Evolutionary conservation across 2,113 vertebrate genomes (phyloP), one percentile per base, ranked within the genome.

Genomic region (Rallus limicola): DNA sequence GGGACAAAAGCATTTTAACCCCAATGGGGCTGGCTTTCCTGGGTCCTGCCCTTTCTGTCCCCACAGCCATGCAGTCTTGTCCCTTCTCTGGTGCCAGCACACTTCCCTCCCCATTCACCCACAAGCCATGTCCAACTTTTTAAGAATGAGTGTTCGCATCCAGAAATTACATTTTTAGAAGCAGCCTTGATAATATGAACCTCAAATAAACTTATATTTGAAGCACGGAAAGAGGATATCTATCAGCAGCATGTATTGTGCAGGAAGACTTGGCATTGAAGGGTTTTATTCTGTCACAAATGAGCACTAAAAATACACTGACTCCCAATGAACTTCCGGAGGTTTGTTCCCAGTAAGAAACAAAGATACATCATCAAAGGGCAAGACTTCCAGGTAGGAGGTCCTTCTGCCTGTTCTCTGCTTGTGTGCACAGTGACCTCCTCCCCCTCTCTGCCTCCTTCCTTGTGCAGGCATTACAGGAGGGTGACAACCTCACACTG

Each of bases 251-350:
- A 53, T 0, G 0, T 40, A 71, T 7, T 55, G 64, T 28, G 21
- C 6, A 1, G 50, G 29, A 88, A 78, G 0, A 88, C 42, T 33
- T 70, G 82, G 50, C 34, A 4, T 2, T 59, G 34, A 88, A 90
- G 6, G 1, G 18, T 94, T 84, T 72, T 48, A 79, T 71, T 46
- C 74, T 64, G 59, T 28, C 81, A 85, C 44, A 92, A 92, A 94
- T 5, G 23, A 94, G 59, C 40, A 63, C 88, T 92, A 94, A 90
- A 94, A 96, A 94, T 90, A 84, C 6, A 40, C 70, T 59, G 36
- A 88, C 52, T 93, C 72, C 46, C 62, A 76, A 36, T 70, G 85
- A 92, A 86, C 82, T 85, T 90, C 62, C 0, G 0, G 26, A 87
- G 19, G 16, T 74, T 56, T 87, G 40, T 80, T 94, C 75, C 67